Evolutionary conservation across 2,797 vertebrate genomes (phyloP).

Genomic region (Malurus splendens): DNA sequence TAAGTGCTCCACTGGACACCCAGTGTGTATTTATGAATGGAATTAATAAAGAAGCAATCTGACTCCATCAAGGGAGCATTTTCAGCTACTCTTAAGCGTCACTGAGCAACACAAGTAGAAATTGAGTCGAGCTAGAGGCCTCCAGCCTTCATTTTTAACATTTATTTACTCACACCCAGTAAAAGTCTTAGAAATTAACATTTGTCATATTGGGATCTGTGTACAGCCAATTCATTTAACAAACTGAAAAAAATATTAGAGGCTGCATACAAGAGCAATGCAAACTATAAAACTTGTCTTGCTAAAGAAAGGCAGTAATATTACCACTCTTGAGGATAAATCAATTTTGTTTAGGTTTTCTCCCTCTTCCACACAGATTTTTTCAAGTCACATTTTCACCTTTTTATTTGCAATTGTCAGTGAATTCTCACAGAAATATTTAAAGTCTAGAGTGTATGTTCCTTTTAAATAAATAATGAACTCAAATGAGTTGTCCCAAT

Average conservation of each 20-base stretch:
- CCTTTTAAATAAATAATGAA: background rate
- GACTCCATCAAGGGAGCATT: slow-evolving; percentile 65
- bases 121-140: slow-evolving; percentile 7
- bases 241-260: background rate
- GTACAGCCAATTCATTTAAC: background rate
- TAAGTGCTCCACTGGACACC: slow-evolving; percentile 60
- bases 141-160: slow-evolving; percentile 34
- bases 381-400: background rate
- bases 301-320: background rate
- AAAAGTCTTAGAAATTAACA: slow-evolving; percentile 23
- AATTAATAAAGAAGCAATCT: slow-evolving; percentile 70
- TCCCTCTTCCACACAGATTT: background rate
- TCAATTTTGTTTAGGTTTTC: background rate
- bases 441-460: background rate
- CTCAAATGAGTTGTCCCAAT: background rate
- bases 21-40: slow-evolving; percentile 70
- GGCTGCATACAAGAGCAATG: background rate
- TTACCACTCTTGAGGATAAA: background rate
- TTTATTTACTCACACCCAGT: slow-evolving; percentile 43
- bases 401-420: background rate
- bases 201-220: background rate
- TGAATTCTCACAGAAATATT: background rate
- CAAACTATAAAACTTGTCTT: background rate
- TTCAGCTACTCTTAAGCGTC: slow-evolving; percentile 34
- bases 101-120: slow-evolving; percentile 37